A percentile compares a stretch with the other conserved stretches of the same genome.
These are phyloP conservation scores for Manduca sexta DNA, from an alignment of 1,140 invertebrate species.

Conservation along the genomic window DNA sequence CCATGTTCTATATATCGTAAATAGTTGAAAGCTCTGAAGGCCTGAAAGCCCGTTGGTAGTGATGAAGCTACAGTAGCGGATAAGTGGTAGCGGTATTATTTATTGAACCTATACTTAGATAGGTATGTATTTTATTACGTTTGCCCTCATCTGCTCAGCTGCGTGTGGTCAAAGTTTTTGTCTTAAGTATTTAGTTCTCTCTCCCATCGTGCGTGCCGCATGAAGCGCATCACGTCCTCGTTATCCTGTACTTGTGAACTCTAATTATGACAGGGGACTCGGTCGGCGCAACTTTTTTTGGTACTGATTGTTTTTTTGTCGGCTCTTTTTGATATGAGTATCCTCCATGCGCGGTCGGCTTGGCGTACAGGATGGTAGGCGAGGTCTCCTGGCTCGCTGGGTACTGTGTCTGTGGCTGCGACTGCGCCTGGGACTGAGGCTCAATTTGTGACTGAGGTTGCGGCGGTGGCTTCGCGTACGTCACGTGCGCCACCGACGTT, in stretches of 20 bases:
- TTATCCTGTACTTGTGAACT: slow-evolving; percentile 48
- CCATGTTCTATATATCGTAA: too few relatives aligned
- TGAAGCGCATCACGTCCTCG: background rate
- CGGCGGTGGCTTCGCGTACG: slow-evolving; percentile 3
- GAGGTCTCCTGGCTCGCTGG: slow-evolving; percentile 8
- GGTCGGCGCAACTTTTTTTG: slow-evolving; percentile 14
- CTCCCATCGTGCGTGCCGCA: too few relatives aligned
- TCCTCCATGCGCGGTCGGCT: slow-evolving; percentile 37
- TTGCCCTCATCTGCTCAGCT: too few relatives aligned
- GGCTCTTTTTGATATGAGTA: slow-evolving; percentile 36
- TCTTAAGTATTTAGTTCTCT: too few relatives aligned
- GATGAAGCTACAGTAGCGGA: too few relatives aligned
- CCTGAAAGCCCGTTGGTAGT: too few relatives aligned
- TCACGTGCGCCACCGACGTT: background rate
- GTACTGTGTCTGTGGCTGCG: background rate
- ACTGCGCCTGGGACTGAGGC: too few relatives aligned
- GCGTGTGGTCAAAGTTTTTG: too few relatives aligned
- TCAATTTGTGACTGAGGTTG: background rate
- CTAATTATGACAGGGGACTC: slow-evolving; percentile 37
- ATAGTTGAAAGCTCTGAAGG: too few relatives aligned
- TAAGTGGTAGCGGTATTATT: too few relatives aligned
- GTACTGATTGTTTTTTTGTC: slow-evolving; percentile 9
- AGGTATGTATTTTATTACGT: too few relatives aligned
- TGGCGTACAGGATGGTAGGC: slow-evolving; percentile 37
- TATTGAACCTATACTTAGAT: too few relatives aligned